Percentiles rank a stretch among this genome's conserved stretches.
These are phyloP conservation scores for Geotrupes spiniger DNA, from an alignment of 2,888 invertebrate species.

Conservation along the genomic window DNA sequence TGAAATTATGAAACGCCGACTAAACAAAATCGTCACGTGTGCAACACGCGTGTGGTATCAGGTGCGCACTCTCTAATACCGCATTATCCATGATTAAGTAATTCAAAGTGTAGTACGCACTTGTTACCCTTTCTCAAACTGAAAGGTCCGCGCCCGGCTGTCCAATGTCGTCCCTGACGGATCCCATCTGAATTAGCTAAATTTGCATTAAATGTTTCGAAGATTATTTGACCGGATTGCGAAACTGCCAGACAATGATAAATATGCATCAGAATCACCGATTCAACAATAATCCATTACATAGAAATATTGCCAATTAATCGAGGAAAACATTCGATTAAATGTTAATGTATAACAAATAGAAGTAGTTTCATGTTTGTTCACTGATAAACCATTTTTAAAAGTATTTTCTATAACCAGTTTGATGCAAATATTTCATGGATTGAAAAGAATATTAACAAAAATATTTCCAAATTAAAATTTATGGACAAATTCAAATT, in stretches of 20 bases:
- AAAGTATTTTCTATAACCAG: no score
- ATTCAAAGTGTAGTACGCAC: not conserved
- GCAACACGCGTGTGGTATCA: not conserved
- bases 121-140: not conserved
- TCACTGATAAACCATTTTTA: no score
- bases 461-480: no score
- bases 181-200: constrained; percentile 42
- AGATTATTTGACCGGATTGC: constrained; percentile 33
- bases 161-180: constrained; percentile 37
- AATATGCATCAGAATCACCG: constrained; percentile 34
- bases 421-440: no score
- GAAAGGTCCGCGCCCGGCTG: constrained; percentile 27
- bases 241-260: constrained; percentile 33
- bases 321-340: no score
- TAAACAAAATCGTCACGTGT: no score
- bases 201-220: constrained; percentile 43
- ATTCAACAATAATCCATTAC: constrained; percentile 3
- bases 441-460: no score
- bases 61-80: not conserved
- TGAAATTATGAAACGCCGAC: no score
- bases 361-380: no score
- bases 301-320: no score
- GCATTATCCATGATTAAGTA: not conserved
- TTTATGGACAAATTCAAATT: no score
- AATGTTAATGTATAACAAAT: no score